Conservation (phyloP, 35 echinoderm and acorn worm genomes). For the Heliocidaris erythrogramma region DNA sequence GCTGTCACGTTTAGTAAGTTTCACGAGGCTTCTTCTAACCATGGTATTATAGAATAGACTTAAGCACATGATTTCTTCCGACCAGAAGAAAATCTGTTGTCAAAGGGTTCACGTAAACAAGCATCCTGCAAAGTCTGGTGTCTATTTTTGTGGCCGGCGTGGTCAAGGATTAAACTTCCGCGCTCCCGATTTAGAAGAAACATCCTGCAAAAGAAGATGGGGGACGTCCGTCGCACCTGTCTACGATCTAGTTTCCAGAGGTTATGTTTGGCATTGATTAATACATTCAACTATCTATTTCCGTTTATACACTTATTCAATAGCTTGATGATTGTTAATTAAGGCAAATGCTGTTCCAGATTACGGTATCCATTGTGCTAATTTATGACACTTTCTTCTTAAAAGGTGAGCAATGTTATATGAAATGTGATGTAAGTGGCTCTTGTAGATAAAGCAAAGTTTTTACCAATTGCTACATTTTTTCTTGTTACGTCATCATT, state of each 20-base stretch:
- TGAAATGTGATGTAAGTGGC: too few relatives aligned
- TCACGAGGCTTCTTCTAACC: not conserved
- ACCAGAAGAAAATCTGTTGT: not conserved
- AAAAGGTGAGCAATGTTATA: too few relatives aligned
- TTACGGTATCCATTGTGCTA: too few relatives aligned
- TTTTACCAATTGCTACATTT: too few relatives aligned
- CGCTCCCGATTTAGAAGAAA: not conserved
- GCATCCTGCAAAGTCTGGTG: not conserved
- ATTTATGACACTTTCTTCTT: too few relatives aligned
- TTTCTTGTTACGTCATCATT: too few relatives aligned
- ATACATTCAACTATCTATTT: too few relatives aligned
- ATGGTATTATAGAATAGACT: not conserved
- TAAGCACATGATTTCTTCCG: not conserved
- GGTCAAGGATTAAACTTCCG: slow-evolving; percentile 7
- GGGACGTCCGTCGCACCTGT: not conserved
- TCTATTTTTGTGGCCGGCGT: not conserved
- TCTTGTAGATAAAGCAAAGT: too few relatives aligned
- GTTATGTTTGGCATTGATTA: too few relatives aligned
- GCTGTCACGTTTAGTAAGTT: not conserved
- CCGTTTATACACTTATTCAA: too few relatives aligned
- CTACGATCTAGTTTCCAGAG: not conserved
- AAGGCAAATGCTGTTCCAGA: too few relatives aligned
- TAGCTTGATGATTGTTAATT: too few relatives aligned
- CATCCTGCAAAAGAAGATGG: not conserved
- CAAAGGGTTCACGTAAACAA: not conserved